Evolutionary conservation across 2,113 vertebrate genomes (phyloP).

Genomic region (Archocentrus centrarchus): DNA sequence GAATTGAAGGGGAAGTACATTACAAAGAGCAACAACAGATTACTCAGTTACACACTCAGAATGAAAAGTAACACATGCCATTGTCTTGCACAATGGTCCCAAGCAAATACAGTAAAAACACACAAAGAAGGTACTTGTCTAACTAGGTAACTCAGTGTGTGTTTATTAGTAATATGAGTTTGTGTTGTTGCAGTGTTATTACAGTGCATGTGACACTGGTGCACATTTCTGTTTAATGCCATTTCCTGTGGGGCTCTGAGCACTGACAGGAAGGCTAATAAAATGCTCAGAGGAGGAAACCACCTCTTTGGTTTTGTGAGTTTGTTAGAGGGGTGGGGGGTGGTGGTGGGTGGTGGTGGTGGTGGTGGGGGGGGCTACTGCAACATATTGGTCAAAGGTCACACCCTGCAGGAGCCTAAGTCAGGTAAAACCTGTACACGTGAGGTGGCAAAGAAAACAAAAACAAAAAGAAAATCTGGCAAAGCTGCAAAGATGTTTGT

Average conservation of each 20-base stretch:
- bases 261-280: constrained; percentile 80
- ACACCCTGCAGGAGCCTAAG: constrained; percentile 32
- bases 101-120: not conserved
- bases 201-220: constrained; percentile 15
- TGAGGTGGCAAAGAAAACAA: constrained; percentile 33
- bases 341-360: too few relatives aligned
- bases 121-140: not conserved
- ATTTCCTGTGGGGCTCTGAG: constrained; percentile 77
- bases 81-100: not conserved
- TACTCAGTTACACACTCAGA: not conserved
- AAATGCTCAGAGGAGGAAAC: constrained; percentile 76
- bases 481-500: too few relatives aligned
- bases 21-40: constrained; percentile 34
- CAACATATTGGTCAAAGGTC: constrained; percentile 44
- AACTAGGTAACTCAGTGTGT: not conserved
- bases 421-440: constrained; percentile 37
- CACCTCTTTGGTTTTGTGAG: constrained; percentile 60
- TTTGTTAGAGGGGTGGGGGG: constrained; percentile 1
- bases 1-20: constrained; percentile 46
- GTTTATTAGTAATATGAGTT: not conserved
- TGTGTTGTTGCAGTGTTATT: not conserved
- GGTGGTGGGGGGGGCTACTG: not conserved
- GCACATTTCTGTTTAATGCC: constrained; percentile 55
- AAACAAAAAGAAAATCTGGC: not conserved
- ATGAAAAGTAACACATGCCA: not conserved